These are phyloP conservation scores for Aegithalos caudatus DNA, from an alignment of 2,113 vertebrate species.

Conservation along the genomic window DNA sequence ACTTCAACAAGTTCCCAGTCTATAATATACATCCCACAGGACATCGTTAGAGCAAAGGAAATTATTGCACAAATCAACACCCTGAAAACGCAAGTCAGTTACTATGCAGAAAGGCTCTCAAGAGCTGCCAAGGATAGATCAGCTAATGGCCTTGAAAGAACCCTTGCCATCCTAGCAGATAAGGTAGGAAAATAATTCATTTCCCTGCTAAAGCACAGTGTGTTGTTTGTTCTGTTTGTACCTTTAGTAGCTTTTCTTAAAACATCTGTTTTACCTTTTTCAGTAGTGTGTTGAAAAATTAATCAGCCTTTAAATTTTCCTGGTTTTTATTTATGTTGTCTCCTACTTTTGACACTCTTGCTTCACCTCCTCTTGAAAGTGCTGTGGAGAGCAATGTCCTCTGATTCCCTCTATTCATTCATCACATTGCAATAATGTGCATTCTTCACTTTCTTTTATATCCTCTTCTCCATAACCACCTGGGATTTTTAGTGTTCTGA, in stretches of 20 bases:
- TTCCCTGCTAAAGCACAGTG: not conserved
- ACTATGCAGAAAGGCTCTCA: conserved; percentile 95
- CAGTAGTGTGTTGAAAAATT: not conserved
- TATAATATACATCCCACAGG: conserved; percentile 92
- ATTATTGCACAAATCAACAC: conserved; percentile 97
- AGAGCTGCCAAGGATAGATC: conserved; percentile 94
- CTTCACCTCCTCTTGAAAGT: not conserved
- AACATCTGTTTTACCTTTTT: not conserved
- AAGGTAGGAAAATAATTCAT: conserved; percentile 78
- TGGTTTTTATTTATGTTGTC: not conserved
- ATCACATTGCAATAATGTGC: not conserved
- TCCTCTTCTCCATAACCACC: not conserved
- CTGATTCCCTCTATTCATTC: not conserved
- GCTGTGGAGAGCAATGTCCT: not conserved
- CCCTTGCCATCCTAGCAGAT: conserved; percentile 90
- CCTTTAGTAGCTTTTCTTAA: not conserved
- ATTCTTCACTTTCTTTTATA: not conserved
- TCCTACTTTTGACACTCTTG: not conserved
- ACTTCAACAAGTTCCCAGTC: conserved; percentile 89
- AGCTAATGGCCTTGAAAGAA: conserved; percentile 91
- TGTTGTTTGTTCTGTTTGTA: not conserved
- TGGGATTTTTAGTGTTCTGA: not conserved
- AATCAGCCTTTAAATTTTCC: not conserved
- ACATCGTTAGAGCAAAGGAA: conserved; percentile 92
- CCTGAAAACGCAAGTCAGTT: conserved; percentile 96